Percentiles rank a stretch among this genome's conserved stretches.
phyloP scores from a whole-genome alignment of 1,140 invertebrate species.

The Amphibalanus amphitrite region DNA sequence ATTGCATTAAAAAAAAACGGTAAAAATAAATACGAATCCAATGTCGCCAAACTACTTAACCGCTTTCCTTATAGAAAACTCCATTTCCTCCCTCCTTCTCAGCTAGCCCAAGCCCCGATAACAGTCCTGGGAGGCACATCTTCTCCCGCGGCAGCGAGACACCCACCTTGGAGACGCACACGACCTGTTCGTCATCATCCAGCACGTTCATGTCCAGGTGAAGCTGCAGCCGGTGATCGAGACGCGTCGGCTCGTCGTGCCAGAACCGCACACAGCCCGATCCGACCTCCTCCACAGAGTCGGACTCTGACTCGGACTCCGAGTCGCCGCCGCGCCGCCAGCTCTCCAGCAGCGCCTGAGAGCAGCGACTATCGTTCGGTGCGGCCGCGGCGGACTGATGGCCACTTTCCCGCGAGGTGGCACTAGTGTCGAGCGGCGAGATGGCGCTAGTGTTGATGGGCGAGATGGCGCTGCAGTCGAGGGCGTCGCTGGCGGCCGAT shows the following conservation, averaged over 20 bases:
- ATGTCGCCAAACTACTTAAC: no score
- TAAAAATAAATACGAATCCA: no score
- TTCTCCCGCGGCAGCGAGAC: no score
- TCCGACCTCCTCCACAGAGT: background rate
- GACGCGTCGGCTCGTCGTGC: background rate
- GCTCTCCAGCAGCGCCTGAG: background rate
- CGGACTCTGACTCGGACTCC: background rate
- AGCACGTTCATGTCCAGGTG: conserved; percentile 1
- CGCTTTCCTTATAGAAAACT: no score
- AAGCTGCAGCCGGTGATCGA: background rate
- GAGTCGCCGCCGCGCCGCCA: background rate
- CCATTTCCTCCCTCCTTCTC: no score
- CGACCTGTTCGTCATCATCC: background rate
- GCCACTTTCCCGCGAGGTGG: background rate
- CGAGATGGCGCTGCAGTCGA: background rate
- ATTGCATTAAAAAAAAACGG: no score
- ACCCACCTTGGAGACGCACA: background rate
- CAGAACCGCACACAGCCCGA: background rate
- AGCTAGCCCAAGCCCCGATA: no score
- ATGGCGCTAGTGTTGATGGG: background rate
- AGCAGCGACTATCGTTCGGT: background rate
- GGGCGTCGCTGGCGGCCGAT: no score
- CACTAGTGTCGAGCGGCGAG: background rate
- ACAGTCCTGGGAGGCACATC: no score
- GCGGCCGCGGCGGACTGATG: no score